Evolutionary conservation across 2,113 vertebrate species (phyloP), one percentile per base, ranked within the genome.

Genomic region (Vidua chalybeata): DNA sequence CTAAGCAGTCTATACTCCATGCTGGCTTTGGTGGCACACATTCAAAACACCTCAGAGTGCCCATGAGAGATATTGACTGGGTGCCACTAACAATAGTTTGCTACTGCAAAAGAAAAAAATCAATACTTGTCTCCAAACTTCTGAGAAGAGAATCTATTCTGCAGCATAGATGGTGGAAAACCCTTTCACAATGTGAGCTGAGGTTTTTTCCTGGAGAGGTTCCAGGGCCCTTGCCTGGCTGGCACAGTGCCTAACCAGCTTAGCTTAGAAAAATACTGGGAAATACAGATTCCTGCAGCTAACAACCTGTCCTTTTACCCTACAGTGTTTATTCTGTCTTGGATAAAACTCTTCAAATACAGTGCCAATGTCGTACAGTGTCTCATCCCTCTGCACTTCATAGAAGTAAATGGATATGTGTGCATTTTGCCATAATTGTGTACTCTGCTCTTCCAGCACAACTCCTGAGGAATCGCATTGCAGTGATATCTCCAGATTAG

Each of bases 121-220:
- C 84, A 63, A 58, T 93, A 83, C 74, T 95, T 87, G 27, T 81
- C 52, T 75, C 39, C 63, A 45, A 86, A 72, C 35, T 94, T 90
- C 75, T 71, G 33, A 92, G 69, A 91, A 61, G 22, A 39, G 33
- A 94, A 52, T 81, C 45, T 80, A 20, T 93, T 75, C 72, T 90
- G 14, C 76, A 81, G 69, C 56, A 61, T 10, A 33, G 85, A 75
- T 61, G 61, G 39, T 35, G 91, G 93, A 23, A 97, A 97, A 72
- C 56, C 94, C 85, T 84, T 74, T 84, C 48, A 58, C 35, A 48
- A 14, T 5, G 10, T 46, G 31, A 93, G 61, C 31, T 37, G 61
- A 67, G 41, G 45, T 59, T 56, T 87, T 91, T 87, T 93, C 54
- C 76, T 97, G 92, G 90, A 96, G 73, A 89, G 5, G 7, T 81